Conservation (phyloP, 2,113 vertebrate species). For the Gymnocephalus cernua region DNA sequence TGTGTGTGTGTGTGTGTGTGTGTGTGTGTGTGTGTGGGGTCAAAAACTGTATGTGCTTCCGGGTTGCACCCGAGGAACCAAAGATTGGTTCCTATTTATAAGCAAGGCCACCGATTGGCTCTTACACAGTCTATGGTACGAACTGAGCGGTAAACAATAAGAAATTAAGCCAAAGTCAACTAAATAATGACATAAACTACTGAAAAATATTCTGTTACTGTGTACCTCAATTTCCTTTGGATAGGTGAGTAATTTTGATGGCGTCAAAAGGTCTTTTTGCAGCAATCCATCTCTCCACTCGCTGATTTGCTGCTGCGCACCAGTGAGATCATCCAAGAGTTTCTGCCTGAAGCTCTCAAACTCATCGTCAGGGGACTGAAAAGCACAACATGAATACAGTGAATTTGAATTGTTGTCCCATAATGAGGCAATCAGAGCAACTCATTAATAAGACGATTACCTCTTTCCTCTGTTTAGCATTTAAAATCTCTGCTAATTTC, state of each 20-base stretch:
- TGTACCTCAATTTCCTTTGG: constrained; percentile 79
- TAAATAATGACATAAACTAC: not conserved
- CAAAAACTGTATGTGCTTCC: too few species aligned
- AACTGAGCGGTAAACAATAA: not conserved
- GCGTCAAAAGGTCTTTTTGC: rapidly evolving
- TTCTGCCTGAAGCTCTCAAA: not conserved
- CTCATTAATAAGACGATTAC: not conserved
- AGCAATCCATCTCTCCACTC: constrained; percentile 69
- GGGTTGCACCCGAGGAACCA: too few species aligned
- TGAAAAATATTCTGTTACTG: not conserved
- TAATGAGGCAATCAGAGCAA: rapidly evolving
- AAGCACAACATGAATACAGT: not conserved
- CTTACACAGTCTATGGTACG: too few species aligned
- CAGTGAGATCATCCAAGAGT: not conserved
- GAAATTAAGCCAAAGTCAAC: not conserved
- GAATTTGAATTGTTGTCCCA: not conserved
- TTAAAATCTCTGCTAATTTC: constrained; percentile 65
- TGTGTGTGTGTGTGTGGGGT: too few species aligned
- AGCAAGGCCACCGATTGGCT: too few species aligned
- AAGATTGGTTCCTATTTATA: too few species aligned
- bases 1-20: too few species aligned
- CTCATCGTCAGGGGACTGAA: constrained; percentile 31
- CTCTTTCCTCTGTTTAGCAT: constrained; percentile 60
- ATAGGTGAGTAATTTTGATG: constrained; percentile 41
- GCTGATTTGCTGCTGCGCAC: constrained; percentile 28